A percentile compares a stretch with the other conserved stretches of the same genome.
Conservation (phyloP, 2,888 invertebrate genomes). For the Acanthosoma haemorrhoidale region DNA sequence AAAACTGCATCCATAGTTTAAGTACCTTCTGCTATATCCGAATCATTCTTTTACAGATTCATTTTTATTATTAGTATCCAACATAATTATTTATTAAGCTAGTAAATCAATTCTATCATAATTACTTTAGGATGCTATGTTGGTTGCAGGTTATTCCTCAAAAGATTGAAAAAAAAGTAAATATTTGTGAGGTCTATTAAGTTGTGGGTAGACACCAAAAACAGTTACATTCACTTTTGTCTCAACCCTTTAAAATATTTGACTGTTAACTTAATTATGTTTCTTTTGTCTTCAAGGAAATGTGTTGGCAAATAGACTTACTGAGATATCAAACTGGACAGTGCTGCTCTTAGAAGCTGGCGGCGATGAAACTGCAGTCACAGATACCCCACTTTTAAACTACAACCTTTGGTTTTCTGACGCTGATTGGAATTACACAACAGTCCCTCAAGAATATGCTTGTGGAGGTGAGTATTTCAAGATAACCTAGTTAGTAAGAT, state of each 20-base stretch:
- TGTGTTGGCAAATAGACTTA: slow-evolving; percentile 75
- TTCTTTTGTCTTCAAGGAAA: slow-evolving; percentile 56
- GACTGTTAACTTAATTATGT: background rate
- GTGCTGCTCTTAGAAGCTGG: slow-evolving; percentile 78
- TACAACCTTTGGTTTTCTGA: slow-evolving; percentile 81
- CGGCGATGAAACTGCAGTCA: slow-evolving; percentile 83
- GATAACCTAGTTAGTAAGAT: background rate
- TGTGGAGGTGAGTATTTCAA: slow-evolving; percentile 62
- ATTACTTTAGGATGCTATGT: background rate
- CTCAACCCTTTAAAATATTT: background rate
- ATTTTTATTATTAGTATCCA: no score
- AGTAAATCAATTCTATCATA: no score
- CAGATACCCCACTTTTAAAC: slow-evolving; percentile 79
- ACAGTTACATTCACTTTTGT: no score
- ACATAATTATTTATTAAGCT: no score
- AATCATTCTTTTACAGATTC: no score
- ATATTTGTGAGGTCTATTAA: no score
- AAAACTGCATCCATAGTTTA: no score
- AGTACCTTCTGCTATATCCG: no score
- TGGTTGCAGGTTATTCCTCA: no score
- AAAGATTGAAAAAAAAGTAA: no score
- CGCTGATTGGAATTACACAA: slow-evolving; percentile 88
- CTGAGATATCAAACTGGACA: slow-evolving; percentile 72
- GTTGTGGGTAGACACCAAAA: no score
- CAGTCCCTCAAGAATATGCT: slow-evolving; percentile 75